These are phyloP conservation scores for Metacarcinus magister DNA, from an alignment of 2,888 invertebrate species.

Conservation along the genomic window DNA sequence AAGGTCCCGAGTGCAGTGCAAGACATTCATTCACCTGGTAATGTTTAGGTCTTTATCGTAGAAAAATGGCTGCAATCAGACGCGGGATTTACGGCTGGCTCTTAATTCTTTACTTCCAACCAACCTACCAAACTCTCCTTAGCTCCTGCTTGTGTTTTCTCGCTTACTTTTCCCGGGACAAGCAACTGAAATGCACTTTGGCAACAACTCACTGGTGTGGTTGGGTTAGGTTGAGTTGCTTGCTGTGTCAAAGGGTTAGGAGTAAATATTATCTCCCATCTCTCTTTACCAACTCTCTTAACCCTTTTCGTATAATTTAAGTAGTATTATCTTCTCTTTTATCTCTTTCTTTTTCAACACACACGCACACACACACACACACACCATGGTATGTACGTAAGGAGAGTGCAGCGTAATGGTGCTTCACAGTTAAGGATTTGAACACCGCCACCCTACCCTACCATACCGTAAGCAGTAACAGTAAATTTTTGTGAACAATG, in stretches of 20 bases:
- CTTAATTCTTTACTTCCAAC: constrained; percentile 21
- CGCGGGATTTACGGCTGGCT: neutral
- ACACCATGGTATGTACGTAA: neutral
- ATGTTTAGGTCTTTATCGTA: constrained; percentile 15
- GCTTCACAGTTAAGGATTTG: constrained; percentile 10
- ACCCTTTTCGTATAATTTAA: neutral
- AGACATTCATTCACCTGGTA: neutral
- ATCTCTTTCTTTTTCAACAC: neutral
- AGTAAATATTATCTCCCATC: neutral
- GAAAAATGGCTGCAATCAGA: constrained; percentile 29
- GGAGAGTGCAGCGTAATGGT: neutral
- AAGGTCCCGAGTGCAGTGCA: neutral
- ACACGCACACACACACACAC: neutral
- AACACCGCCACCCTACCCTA: neutral
- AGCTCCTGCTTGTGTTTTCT: neutral
- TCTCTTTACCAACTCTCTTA: neutral
- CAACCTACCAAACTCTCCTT: constrained; percentile 16
- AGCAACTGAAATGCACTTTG: neutral
- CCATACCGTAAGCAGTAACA: neutral
- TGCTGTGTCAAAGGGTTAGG: neutral
- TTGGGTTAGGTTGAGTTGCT: neutral
- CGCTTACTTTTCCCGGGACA: neutral
- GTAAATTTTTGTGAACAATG: neutral
- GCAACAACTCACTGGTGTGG: neutral
- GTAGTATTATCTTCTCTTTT: neutral